Evolutionary conservation across 1,140 invertebrate species (phyloP).

Genomic region (Caerostris darwini): DNA sequence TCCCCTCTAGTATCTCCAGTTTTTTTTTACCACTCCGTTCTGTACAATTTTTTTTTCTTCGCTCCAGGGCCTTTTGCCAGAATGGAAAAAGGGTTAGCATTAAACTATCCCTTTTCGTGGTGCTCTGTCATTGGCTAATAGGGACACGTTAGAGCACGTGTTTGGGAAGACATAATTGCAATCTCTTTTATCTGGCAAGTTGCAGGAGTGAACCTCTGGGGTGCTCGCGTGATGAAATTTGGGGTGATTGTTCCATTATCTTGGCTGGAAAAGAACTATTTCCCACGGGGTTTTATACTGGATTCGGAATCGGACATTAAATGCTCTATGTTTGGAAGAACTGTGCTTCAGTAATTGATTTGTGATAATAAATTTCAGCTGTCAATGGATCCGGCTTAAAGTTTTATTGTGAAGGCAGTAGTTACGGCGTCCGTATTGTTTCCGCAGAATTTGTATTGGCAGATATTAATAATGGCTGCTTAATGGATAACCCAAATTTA

Average conservation of each 20-base stretch:
- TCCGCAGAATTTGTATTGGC: too few relatives aligned
- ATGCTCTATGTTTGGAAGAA: neutral
- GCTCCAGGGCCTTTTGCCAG: slow-evolving; percentile 8
- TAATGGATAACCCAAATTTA: too few relatives aligned
- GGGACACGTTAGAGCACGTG: slow-evolving; percentile 33
- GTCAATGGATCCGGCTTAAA: too few relatives aligned
- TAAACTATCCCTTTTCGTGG: neutral
- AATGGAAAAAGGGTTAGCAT: neutral
- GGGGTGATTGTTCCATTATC: slow-evolving; percentile 20
- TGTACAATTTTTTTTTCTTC: neutral
- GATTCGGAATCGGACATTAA: neutral
- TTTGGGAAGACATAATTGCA: slow-evolving; percentile 27
- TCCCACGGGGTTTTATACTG: neutral
- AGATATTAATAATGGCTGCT: too few relatives aligned
- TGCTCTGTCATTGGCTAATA: slow-evolving; percentile 15
- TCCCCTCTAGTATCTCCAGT: neutral
- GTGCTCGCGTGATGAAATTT: neutral
- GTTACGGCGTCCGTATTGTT: too few relatives aligned
- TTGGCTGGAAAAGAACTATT: neutral
- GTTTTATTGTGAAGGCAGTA: too few relatives aligned
- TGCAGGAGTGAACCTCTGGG: neutral
- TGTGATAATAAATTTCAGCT: neutral
- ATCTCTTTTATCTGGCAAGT: neutral
- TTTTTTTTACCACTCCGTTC: neutral
- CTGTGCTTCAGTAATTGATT: neutral